These are phyloP conservation scores for Cochlearius cochlearius DNA, from an alignment of 2,113 vertebrate genomes.

Conservation along the genomic window DNA sequence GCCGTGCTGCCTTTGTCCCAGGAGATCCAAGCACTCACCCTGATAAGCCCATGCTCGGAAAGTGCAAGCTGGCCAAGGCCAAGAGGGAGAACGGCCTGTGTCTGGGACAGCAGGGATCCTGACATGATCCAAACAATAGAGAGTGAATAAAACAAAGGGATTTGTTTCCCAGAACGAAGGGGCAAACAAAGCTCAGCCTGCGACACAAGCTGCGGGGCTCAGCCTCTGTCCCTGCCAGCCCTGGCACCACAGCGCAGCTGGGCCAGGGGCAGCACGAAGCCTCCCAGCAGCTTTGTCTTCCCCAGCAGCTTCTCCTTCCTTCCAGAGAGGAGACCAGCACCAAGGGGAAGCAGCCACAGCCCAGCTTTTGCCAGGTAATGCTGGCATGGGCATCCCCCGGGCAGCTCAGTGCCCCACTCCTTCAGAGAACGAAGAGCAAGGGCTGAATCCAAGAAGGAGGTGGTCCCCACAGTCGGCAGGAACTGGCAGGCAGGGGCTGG, in stretches of 20 bases:
- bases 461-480: not conserved
- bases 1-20: not conserved
- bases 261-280: not conserved
- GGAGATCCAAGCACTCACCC: not conserved
- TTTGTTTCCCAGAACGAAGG: not conserved
- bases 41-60: not conserved
- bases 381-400: not conserved
- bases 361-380: not conserved
- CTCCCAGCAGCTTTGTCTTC: not conserved
- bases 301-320: too few relatives aligned
- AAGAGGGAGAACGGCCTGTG: not conserved
- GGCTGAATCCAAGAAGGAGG: not conserved
- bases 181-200: conserved; percentile 72
- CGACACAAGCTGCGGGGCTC: not conserved
- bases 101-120: not conserved
- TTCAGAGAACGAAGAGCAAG: too few relatives aligned
- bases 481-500: not conserved
- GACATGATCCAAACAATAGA: not conserved
- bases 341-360: not conserved
- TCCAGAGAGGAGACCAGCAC: not conserved
- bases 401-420: not conserved
- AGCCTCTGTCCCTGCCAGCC: not conserved
- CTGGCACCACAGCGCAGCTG: not conserved
- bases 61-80: not conserved
- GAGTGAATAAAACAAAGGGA: not conserved